Evolutionary conservation across 2,888 invertebrate species (phyloP), one percentile per base, ranked within the genome.

Genomic region (Patella caerulea): DNA sequence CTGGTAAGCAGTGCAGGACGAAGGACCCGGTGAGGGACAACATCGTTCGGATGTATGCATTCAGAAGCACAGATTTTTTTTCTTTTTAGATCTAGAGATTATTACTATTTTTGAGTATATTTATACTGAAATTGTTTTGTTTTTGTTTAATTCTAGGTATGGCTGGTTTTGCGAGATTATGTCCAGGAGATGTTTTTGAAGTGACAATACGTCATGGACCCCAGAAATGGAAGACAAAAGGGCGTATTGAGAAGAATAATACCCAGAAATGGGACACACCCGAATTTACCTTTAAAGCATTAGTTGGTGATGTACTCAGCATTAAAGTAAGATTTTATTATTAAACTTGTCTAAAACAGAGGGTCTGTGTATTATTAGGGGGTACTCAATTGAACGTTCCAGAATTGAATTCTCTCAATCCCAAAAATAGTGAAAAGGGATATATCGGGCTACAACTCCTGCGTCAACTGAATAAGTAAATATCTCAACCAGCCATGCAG

Each of bases 181-280:
- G 93, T 85, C 92, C 93, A 2, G 94, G 94, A 3, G 94, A 94
- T 87, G 92, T 93, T 52, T 94, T 93, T 90, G 94, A 94, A 85
- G 93, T 94, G 52, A 91, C 91, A 3, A 88, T 94, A 15, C 90
- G 92, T 75, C 93, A 94, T 84, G 94, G 94, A 7, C 86, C 88
- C 24, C 93, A 93, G 87, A 94, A 94, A 87, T 94, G 94, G 93
- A 93, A 93, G 86, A 91, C 92, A 11, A 91, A 92, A 78, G 93
- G 93, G 3, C 89, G 92, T 73, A 91, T 94, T n/a, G 91, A 92
- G 76, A 92, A 92, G 80, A 92, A 92, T 82, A 91, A 91, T 76
- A 90, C 89, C 69, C 94, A 94, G 88, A 90, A 89, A 65, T 94
- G 94, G 94, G 93, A 93, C 79, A 80, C 85, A 65, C 87, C 88